phyloP scores from a whole-genome alignment of 2,797 vertebrate species.

The Gallinago solitaria region DNA sequence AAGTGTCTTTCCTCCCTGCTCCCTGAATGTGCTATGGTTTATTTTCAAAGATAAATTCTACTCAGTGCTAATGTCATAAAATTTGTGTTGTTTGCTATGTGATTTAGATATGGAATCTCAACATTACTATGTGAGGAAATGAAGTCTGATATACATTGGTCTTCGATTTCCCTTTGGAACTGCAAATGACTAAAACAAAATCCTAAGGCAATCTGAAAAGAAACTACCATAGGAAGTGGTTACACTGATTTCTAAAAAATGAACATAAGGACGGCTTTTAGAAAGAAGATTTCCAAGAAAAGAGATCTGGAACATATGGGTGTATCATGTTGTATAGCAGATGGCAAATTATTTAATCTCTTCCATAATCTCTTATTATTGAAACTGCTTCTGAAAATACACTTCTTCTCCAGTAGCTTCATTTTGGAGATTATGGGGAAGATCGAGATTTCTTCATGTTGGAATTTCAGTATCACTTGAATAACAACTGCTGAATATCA shows the following conservation, averaged over 20 bases:
- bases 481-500: neutral
- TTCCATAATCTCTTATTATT: neutral
- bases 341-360: conserved; percentile 8
- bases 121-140: neutral
- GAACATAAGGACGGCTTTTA: neutral
- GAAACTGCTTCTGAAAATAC: neutral
- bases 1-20: neutral
- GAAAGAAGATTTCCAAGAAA: neutral
- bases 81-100: neutral
- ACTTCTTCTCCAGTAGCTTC: neutral
- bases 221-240: neutral
- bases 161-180: neutral
- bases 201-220: neutral
- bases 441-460: neutral
- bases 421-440: neutral
- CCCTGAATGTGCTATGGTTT: neutral
- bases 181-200: neutral
- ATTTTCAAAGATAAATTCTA: neutral
- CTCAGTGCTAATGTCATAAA: neutral
- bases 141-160: neutral
- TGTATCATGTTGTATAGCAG: neutral
- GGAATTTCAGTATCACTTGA: neutral
- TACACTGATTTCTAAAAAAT: neutral
- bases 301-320: neutral
- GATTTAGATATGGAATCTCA: neutral